Base-by-base conservation (phyloP, 2,888 invertebrate species). In the Diogma glabrata region DNA sequence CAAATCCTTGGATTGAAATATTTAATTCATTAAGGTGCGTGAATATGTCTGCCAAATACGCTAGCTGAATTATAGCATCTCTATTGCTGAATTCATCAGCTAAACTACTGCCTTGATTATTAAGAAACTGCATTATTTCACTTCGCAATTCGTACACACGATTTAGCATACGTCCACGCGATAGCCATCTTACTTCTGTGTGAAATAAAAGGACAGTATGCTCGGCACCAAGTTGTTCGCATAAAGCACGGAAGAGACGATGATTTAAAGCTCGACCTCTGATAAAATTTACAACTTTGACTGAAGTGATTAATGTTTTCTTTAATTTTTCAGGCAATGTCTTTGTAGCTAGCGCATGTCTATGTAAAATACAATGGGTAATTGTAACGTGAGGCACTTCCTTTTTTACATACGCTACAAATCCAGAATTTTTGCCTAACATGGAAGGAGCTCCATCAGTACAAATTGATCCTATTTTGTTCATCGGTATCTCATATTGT, bases 361-460 rank as follows among this genome's bases (percentile, higher is more conserved):
- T 17, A 12, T 47, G 47, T 26, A 47, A 19, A 19, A 14, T n/a
- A 19, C 30, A 47, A 30, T 30, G 30, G 19, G 10, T 19, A 19
- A 7, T 17, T 2, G 6, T 30, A 30, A 19, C 16, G 19, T 47
- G 2, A 12, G 30, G 47, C 28, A 14, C 33, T 14, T n/a, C 14
- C 12, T 33, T 33, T 33, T 30, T 47, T 30, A 26, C 30, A 4
- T 47, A 19, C 12, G 26, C 28, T 16, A 47, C 30, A 4, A 28
- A 14, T 12, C 47, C 47, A 17, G 14, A 17, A 14, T 17, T 19
- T 12, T 17, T 47, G 8, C 47, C 47, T 4, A 30, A 12, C 47
- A 30, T 47, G 24, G 47, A 28, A 6, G 24, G 56, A 23, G 61
- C 51, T 52, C 58, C 52, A 45, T 56, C 57, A 17, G 54, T 57